Evolutionary conservation across 2,113 vertebrate species (phyloP).

Genomic region (Sceloporus undulatus): DNA sequence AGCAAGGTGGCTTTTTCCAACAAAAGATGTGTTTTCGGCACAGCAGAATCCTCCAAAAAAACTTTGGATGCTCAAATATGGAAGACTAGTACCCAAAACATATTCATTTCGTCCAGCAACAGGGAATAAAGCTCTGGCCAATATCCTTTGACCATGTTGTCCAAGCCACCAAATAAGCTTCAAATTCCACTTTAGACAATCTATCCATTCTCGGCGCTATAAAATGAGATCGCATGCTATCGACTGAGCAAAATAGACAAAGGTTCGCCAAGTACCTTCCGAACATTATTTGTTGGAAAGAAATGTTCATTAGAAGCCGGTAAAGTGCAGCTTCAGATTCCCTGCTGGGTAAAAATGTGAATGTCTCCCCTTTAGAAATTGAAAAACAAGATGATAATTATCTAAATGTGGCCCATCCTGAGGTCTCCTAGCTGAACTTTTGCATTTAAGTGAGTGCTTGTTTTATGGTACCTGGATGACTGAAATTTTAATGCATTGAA

Average conservation of each 20-base stretch:
- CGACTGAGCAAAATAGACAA: background rate
- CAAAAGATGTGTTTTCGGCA: too few relatives aligned
- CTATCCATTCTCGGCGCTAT: background rate
- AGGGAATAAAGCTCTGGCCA: too few relatives aligned
- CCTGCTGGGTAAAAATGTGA: constrained; percentile 1
- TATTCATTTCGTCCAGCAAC: too few relatives aligned
- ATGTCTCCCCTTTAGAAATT: background rate
- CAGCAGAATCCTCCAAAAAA: too few relatives aligned
- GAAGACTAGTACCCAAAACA: too few relatives aligned
- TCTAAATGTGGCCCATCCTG: background rate
- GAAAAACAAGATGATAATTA: constrained; percentile 10
- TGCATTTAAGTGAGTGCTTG: background rate
- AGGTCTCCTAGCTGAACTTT: background rate
- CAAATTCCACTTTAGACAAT: background rate
- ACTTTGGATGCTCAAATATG: too few relatives aligned
- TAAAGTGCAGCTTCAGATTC: background rate
- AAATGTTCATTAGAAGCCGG: background rate
- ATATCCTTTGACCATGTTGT: background rate
- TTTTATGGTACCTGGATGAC: constrained; percentile 13
- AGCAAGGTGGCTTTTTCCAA: too few relatives aligned
- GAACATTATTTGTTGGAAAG: background rate
- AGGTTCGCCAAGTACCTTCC: background rate
- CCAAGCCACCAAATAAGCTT: background rate
- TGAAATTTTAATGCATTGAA: constrained; percentile 13
- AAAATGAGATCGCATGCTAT: background rate